These are phyloP conservation scores for Heterotis niloticus DNA, from an alignment of 2,113 vertebrate genomes.

Conservation along the genomic window DNA sequence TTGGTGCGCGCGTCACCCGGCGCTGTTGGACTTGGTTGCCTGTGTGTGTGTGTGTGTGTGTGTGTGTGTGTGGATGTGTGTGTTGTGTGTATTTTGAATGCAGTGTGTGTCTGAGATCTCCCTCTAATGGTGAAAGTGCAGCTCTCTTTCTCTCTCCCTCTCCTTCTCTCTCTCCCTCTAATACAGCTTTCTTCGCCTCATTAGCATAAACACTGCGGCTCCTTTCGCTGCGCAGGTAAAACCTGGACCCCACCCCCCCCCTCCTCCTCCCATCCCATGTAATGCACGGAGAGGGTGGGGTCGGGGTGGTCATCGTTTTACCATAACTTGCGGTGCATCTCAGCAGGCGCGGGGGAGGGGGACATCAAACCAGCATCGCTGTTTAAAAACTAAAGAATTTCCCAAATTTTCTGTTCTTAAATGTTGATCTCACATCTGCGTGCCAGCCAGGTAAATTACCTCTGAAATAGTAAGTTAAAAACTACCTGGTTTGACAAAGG, in stretches of 20 bases:
- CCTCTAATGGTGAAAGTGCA: conserved; percentile 99
- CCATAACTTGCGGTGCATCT: conserved; percentile 15
- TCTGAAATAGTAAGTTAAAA: no score
- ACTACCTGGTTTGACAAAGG: no score
- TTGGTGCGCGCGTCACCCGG: conserved; percentile 25
- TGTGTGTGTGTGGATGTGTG: not conserved
- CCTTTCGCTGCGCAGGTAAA: conserved; percentile 64
- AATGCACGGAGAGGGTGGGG: not conserved
- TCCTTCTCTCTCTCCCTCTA: conserved; percentile 59
- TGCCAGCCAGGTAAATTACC: no score
- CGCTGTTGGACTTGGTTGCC: not conserved
- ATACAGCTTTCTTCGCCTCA: conserved; percentile 87
- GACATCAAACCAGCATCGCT: no score
- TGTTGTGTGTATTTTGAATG: conserved; percentile 60
- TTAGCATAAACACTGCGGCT: conserved; percentile 95
- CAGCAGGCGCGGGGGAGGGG: not conserved
- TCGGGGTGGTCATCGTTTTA: not conserved
- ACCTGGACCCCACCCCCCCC: conserved; percentile 27
- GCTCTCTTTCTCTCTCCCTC: conserved; percentile 64
- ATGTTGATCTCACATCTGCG: no score
- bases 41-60: not conserved
- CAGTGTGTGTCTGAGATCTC: conserved; percentile 93
- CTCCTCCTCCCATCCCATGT: not conserved
- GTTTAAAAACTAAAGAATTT: no score
- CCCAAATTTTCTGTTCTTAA: no score